Conservation (phyloP, 2,797 vertebrate species). For the Amniataba percoides region DNA sequence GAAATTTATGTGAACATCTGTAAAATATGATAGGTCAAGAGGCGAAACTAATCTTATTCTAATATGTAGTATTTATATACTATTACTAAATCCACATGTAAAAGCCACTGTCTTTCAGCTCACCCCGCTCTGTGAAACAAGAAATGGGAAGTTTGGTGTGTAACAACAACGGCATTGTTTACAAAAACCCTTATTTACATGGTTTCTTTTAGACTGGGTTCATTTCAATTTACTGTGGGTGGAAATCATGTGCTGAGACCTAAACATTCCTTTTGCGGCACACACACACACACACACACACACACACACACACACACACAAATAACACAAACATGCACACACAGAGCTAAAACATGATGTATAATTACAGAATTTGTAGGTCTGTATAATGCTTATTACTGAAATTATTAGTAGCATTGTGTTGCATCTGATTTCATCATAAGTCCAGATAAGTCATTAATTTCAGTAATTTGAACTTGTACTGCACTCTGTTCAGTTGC, state of each 20-base stretch:
- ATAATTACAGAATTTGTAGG: slow-evolving; percentile 40
- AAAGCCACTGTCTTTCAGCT: slow-evolving; percentile 17
- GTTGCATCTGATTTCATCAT: slow-evolving; percentile 80
- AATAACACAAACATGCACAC: slow-evolving; percentile 29
- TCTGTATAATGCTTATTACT: slow-evolving; percentile 31
- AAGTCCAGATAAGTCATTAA: slow-evolving; percentile 68
- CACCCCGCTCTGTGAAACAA: slow-evolving; percentile 12
- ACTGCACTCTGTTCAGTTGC: slow-evolving; percentile 46
- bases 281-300: slow-evolving; percentile 18
- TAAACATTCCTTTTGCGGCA: slow-evolving; percentile 38
- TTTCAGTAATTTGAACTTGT: slow-evolving; percentile 70
- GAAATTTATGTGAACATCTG: slow-evolving; percentile 44
- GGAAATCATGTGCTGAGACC: slow-evolving; percentile 43
- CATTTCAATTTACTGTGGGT: slow-evolving; percentile 42
- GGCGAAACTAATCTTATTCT: slow-evolving; percentile 43
- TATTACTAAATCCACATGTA: slow-evolving; percentile 29
- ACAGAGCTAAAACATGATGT: slow-evolving; percentile 31
- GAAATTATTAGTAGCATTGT: slow-evolving; percentile 56
- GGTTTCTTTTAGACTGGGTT: slow-evolving; percentile 45
- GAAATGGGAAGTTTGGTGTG: slow-evolving; percentile 11
- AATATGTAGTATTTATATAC: slow-evolving; percentile 42
- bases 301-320: neutral
- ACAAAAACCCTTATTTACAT: slow-evolving; percentile 10
- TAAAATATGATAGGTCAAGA: slow-evolving; percentile 47
- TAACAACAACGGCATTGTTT: slow-evolving; percentile 30